Base-by-base conservation (phyloP, 2,888 invertebrate species). In the Archaeoteleia sp. region DNA sequence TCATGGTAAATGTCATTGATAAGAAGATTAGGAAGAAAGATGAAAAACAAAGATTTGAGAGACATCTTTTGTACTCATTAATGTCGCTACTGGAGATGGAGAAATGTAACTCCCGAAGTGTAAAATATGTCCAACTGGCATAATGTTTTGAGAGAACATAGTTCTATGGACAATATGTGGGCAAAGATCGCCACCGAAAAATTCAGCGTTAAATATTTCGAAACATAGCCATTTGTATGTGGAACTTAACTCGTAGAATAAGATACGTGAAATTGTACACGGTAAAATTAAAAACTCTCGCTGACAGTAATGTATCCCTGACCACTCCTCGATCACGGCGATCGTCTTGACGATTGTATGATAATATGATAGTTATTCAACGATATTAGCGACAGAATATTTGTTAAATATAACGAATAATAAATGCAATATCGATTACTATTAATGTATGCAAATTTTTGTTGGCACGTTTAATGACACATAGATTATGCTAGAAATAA, bases 401-500 rank as follows among this genome's bases (percentile, higher is more conserved):
- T 62, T 62, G 62, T 62, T 57, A 61, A 67, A 51, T 35, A 61
- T 51, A 57, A 61, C 43, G 46, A 40, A 49, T 54, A 34, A 61
- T 39, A 60, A 63, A 70, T 55, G 48, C 63, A 65, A 61, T 57
- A 55, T 53, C 63, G 51, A 55, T 65, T 61, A 48, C 34, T 35
- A 49, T 49, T 29, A 20, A 34, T 42, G 40, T 42, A 4, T 42
- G 17, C 20, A 27, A 43, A n/a, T 51, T 70, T 58, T 61, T 58
- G 54, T 66, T 69, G 34, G 43, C 49, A 60, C 37, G 25, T 27
- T 30, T 35, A 25, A 43, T 53, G 43, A 43, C 42, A 58, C 63
- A 60, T 60, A 48, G 42, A 53, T 57, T 70, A 48, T 54, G 53
- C 53, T 70, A 49, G 53, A 61, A 69, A 63, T 67, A 60, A 70